Conservation (phyloP, 1,140 invertebrate species). For the Hydropsyche tenuis region DNA sequence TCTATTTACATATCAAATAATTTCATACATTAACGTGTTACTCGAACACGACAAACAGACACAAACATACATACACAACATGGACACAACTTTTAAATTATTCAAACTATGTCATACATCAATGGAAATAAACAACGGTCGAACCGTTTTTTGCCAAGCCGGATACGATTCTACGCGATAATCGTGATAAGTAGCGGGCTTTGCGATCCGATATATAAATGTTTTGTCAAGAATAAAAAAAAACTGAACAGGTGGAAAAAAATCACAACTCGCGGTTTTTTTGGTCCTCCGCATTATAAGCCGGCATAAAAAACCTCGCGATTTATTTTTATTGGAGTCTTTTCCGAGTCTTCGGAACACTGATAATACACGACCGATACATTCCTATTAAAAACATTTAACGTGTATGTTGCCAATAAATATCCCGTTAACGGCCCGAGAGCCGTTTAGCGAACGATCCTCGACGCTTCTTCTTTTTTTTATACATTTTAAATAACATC, state of each 20-base stretch:
- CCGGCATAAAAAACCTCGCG: neutral
- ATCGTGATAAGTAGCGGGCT: constrained; percentile 25
- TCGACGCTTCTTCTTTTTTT: too few species aligned
- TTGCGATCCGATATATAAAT: neutral
- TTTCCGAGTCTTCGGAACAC: neutral
- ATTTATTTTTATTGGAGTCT: constrained; percentile 17
- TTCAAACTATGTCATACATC: constrained; percentile 21
- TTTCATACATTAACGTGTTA: too few species aligned
- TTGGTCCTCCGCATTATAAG: neutral
- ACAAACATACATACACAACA: too few species aligned
- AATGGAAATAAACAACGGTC: constrained; percentile 1
- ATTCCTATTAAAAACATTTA: constrained; percentile 24
- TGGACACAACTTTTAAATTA: constrained; percentile 7
- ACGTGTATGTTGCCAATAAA: constrained; percentile 14
- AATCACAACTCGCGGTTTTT: too few species aligned
- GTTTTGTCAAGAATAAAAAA: too few species aligned
- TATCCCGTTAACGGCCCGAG: constrained; percentile 7
- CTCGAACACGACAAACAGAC: too few species aligned
- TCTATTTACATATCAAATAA: neutral
- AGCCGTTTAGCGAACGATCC: neutral
- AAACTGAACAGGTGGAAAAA: too few species aligned
- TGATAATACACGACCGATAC: constrained; percentile 16
- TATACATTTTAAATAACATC: too few species aligned
- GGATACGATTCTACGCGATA: constrained; percentile 21
- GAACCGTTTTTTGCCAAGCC: neutral